Evolutionary conservation across 1,140 invertebrate species (phyloP).

Genomic region (Ips typographus): DNA sequence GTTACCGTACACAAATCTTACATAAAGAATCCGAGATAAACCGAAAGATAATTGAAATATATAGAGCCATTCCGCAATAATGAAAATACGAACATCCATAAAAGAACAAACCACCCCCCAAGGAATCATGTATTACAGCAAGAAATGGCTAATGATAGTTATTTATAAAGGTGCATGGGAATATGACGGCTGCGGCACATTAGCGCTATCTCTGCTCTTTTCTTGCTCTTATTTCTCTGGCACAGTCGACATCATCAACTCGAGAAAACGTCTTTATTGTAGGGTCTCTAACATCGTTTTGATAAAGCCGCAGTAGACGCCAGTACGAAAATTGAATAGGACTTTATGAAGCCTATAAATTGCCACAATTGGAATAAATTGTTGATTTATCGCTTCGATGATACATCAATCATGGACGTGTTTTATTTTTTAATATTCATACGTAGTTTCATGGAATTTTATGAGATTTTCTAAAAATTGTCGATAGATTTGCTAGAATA

Average conservation of each 20-base stretch:
- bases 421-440: no score
- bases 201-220: constrained; percentile 38
- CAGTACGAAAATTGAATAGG: no score
- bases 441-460: no score
- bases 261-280: constrained; percentile 37
- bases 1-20: not conserved
- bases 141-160: constrained; percentile 41
- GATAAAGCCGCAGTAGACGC: constrained; percentile 12
- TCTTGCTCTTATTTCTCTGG: constrained; percentile 32
- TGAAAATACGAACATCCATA: constrained; percentile 34
- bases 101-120: constrained; percentile 25
- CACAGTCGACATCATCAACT: constrained; percentile 36
- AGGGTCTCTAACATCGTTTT: not conserved
- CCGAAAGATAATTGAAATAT: constrained; percentile 27
- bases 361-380: no score
- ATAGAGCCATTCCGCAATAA: constrained; percentile 20
- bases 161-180: constrained; percentile 43
- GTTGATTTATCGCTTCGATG: no score
- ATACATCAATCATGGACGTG: no score
- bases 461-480: no score
- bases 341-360: no score
- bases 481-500: no score
- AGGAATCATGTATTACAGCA: constrained; percentile 36
- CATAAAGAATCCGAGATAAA: not conserved
- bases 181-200: constrained; percentile 41